These are phyloP conservation scores for Spatulosminthurus flaviceps DNA, from an alignment of 2,888 invertebrate genomes.

Conservation along the genomic window DNA sequence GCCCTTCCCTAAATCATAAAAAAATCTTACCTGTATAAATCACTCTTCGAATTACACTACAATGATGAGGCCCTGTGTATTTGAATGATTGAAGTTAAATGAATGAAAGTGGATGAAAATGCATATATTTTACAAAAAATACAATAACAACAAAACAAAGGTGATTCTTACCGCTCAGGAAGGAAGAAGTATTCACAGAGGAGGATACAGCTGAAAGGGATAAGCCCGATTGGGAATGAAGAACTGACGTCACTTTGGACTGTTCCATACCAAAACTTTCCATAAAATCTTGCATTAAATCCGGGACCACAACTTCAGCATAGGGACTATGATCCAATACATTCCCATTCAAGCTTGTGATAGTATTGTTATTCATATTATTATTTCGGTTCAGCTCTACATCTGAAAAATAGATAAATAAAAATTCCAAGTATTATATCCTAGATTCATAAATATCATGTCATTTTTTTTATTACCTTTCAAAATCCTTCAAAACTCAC, in stretches of 20 bases:
- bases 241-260: conserved; percentile 65
- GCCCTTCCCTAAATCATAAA: too few species aligned
- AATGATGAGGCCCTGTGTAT: too few species aligned
- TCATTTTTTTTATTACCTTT: too few species aligned
- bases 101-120: too few species aligned
- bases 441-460: too few species aligned
- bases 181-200: conserved; percentile 55
- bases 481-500: too few species aligned
- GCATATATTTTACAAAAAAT: too few species aligned
- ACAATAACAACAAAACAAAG: too few species aligned
- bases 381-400: conserved; percentile 81
- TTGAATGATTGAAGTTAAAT: too few species aligned
- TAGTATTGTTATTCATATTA: conserved; percentile 64
- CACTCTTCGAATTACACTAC: too few species aligned
- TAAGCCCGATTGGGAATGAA: conserved; percentile 65
- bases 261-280: conserved; percentile 69
- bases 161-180: conserved; percentile 55
- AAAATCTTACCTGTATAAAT: too few species aligned
- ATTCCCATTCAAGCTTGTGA: conserved; percentile 36
- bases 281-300: conserved; percentile 75
- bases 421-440: too few species aligned
- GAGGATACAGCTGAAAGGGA: conserved; percentile 53
- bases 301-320: conserved; percentile 72
- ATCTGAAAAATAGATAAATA: conserved; percentile 74
- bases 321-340: conserved; percentile 54